A percentile compares a stretch with the other conserved stretches of the same genome.
These are phyloP conservation scores for Sebastes diploproa DNA, from an alignment of 2,797 vertebrate species.

Conservation along the genomic window DNA sequence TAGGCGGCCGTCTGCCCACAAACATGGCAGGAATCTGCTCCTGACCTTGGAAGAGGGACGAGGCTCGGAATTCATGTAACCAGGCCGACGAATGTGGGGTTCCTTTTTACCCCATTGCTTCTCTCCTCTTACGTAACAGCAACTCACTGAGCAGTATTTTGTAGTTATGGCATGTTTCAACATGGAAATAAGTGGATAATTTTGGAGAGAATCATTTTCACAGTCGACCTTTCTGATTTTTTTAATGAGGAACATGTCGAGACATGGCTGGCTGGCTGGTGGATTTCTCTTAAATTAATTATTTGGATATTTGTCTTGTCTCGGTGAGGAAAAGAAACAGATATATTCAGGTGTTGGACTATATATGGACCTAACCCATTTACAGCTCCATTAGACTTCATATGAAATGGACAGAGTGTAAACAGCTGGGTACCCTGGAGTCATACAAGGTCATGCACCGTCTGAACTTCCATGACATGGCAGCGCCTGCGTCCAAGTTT, in stretches of 20 bases:
- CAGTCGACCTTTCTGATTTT: neutral
- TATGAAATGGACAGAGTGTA: neutral
- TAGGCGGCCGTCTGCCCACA: conserved; percentile 58
- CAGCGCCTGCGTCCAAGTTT: neutral
- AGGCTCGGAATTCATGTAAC: conserved; percentile 9
- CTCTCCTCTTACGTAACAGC: conserved; percentile 36
- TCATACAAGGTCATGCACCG: neutral
- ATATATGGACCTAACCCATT: neutral
- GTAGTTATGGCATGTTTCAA: neutral
- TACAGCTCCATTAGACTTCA: neutral
- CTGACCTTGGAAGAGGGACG: conserved; percentile 44
- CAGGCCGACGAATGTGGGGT: conserved; percentile 24
- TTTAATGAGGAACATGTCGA: neutral
- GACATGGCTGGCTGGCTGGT: neutral
- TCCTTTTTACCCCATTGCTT: neutral
- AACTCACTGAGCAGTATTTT: neutral
- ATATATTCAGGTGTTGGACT: neutral
- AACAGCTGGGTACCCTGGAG: neutral
- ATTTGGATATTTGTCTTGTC: neutral
- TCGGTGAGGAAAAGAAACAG: neutral
- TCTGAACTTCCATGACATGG: conserved; percentile 1
- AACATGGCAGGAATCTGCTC: conserved; percentile 64
- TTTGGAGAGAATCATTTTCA: neutral
- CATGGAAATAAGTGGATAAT: neutral
- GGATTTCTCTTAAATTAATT: neutral